These are phyloP conservation scores for Saccostrea echinata DNA, from an alignment of 1,140 invertebrate species.

Conservation along the genomic window DNA sequence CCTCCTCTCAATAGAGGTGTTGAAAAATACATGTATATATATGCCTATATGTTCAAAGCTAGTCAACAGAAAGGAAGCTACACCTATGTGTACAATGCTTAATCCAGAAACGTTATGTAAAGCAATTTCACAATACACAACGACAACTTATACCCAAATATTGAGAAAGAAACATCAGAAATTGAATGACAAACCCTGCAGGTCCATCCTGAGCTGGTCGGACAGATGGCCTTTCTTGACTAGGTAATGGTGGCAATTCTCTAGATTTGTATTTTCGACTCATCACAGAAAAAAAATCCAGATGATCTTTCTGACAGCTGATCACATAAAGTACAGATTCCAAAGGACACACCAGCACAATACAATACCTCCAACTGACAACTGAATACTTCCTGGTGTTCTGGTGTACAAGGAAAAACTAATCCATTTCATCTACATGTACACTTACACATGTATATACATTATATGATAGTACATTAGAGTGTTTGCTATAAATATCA, in stretches of 20 bases:
- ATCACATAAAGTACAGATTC: background rate
- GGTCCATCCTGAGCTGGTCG: background rate
- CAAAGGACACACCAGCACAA: background rate
- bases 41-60: background rate
- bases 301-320: background rate
- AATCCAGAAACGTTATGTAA: background rate
- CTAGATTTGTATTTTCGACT: constrained; percentile 16
- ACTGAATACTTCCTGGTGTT: constrained; percentile 22
- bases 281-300: background rate
- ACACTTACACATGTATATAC: background rate
- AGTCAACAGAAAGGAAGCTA: background rate
- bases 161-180: background rate
- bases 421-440: background rate
- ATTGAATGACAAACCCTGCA: background rate
- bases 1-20: background rate
- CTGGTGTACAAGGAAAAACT: constrained; percentile 4
- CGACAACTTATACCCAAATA: background rate
- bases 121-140: background rate
- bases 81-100: background rate
- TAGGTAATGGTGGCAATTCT: background rate
- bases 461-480: background rate
- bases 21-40: background rate
- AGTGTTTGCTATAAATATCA: constrained; percentile 15
- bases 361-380: background rate
- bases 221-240: background rate